phyloP scores from a whole-genome alignment of 2,888 invertebrate species.

The Minunthozetes semirufus region DNA sequence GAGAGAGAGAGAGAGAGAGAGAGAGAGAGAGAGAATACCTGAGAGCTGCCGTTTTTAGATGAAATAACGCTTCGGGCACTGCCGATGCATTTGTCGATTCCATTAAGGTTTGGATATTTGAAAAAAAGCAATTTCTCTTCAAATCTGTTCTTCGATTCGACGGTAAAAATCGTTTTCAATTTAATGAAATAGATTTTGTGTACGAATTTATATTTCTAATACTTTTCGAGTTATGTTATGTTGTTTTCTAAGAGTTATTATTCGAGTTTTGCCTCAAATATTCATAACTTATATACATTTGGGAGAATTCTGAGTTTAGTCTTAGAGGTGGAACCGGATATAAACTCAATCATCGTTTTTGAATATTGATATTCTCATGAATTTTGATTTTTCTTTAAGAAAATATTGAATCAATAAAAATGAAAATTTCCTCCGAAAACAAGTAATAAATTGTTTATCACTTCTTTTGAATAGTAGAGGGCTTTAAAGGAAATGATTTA shows the following conservation, averaged over 20 bases:
- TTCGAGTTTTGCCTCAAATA: neutral
- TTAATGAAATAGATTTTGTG: neutral
- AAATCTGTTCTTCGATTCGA: neutral
- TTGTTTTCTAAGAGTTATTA: neutral
- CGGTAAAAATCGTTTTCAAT: neutral
- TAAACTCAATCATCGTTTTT: neutral
- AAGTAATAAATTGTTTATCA: too few relatives aligned
- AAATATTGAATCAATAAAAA: neutral
- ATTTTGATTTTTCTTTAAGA: neutral
- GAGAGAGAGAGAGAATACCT: neutral
- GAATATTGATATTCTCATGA: neutral
- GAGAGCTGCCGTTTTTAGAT: constrained; percentile 25
- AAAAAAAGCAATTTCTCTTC: neutral
- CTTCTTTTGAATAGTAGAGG: too few relatives aligned
- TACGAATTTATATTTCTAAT: neutral
- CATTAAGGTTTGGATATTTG: constrained; percentile 7
- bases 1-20: constrained; percentile 14
- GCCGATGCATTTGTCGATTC: neutral
- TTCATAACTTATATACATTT: neutral
- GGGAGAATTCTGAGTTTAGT: too few relatives aligned
- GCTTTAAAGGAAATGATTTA: neutral
- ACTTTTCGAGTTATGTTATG: neutral
- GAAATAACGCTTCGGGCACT: neutral
- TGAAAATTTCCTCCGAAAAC: neutral
- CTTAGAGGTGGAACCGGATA: too few relatives aligned